Conservation (phyloP, 35 echinoderm and acorn worm species). For the Hemicentrotus pulcherrimus region DNA sequence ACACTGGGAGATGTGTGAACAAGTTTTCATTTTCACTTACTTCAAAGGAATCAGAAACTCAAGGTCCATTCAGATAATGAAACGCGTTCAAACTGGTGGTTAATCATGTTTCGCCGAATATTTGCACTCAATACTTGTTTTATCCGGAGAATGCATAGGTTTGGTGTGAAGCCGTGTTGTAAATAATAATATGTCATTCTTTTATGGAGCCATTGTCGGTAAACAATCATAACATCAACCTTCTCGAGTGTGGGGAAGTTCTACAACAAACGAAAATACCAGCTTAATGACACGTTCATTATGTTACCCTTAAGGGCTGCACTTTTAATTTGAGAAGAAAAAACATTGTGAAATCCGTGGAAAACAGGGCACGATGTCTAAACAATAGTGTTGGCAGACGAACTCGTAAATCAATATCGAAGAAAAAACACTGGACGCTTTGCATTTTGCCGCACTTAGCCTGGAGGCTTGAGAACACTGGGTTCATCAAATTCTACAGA, state of each 20-base stretch:
- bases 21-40: background rate
- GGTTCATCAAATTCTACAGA: constrained; percentile 24
- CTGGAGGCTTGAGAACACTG: background rate
- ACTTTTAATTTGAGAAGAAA: background rate
- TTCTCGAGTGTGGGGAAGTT: background rate
- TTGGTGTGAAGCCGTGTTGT: no score
- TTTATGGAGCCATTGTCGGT: no score
- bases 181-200: no score
- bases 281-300: background rate
- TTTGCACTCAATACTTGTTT: background rate
- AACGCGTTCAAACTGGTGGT: background rate
- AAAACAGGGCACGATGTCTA: background rate
- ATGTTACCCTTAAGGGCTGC: background rate
- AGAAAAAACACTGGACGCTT: constrained; percentile 14
- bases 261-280: background rate
- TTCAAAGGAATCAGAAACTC: background rate
- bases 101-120: background rate
- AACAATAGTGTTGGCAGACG: constrained; percentile 19
- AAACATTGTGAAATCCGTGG: background rate
- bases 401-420: background rate
- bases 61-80: background rate
- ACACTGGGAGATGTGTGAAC: background rate
- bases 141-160: background rate
- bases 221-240: background rate
- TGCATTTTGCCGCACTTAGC: constrained; percentile 39